Evolutionary conservation across 1,140 invertebrate genomes (phyloP).

Genomic region (Belonocnema kinseyi): DNA sequence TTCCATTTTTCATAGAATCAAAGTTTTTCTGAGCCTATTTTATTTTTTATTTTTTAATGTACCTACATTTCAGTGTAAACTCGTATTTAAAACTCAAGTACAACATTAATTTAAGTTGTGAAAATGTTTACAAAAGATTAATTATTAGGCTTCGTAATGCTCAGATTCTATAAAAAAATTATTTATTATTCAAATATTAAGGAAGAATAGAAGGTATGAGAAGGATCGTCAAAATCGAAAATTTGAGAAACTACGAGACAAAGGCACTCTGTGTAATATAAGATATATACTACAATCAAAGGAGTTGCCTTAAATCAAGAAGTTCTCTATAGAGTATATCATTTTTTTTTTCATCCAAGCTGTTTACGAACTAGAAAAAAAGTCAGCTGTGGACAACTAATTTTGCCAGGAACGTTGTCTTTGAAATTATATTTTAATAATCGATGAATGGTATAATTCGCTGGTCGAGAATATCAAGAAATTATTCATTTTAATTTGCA

Average conservation of each 20-base stretch:
- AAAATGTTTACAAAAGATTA: not conserved
- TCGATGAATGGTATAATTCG: slow-evolving; percentile 40
- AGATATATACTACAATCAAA: slow-evolving; percentile 32
- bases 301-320: slow-evolving; percentile 28
- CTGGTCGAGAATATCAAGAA: slow-evolving; percentile 49
- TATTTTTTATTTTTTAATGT: too few relatives aligned
- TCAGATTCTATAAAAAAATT: not conserved
- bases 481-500: slow-evolving; percentile 38
- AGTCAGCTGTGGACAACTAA: not conserved
- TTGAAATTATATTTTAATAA: slow-evolving; percentile 56
- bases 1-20: not conserved
- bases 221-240: not conserved
- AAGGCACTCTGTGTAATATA: not conserved
- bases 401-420: slow-evolving; percentile 32
- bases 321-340: slow-evolving; percentile 1
- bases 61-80: too few relatives aligned
- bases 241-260: slow-evolving; percentile 12
- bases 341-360: not conserved
- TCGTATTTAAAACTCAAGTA: too few relatives aligned
- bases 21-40: not conserved
- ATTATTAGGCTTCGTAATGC: not conserved
- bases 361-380: not conserved
- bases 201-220: not conserved
- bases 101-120: too few relatives aligned
- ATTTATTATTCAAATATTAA: not conserved